Percentiles rank a stretch among this genome's conserved stretches.
These are phyloP conservation scores for Thymelicus sylvestris DNA, from an alignment of 2,888 invertebrate genomes.

Conservation along the genomic window DNA sequence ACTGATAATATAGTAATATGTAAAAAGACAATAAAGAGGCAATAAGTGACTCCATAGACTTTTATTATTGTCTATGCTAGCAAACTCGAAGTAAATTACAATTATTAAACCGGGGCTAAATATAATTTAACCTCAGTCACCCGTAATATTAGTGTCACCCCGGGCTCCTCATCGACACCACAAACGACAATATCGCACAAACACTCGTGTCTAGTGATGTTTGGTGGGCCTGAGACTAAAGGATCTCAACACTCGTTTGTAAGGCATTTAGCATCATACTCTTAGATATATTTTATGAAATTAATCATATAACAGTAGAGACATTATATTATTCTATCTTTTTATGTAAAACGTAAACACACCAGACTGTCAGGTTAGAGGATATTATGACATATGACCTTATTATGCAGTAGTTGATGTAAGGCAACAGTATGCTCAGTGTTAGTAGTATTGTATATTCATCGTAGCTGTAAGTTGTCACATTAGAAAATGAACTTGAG, in stretches of 20 bases:
- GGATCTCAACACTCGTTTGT: slow-evolving; percentile 29
- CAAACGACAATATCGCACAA: slow-evolving; percentile 9
- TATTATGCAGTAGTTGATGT: background rate
- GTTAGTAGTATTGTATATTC: slow-evolving; percentile 6
- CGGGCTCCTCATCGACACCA: background rate
- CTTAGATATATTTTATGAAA: slow-evolving; percentile 3
- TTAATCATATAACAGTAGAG: slow-evolving; percentile 1
- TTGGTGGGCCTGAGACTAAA: slow-evolving; percentile 27
- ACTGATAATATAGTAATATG: too few species aligned
- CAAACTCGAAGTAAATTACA: too few species aligned
- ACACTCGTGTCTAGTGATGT: background rate
- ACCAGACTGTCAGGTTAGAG: slow-evolving; percentile 1
- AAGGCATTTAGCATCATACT: slow-evolving; percentile 19
- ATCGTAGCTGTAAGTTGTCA: slow-evolving; percentile 13
- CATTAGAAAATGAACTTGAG: slow-evolving; percentile 13
- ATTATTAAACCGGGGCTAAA: too few species aligned
- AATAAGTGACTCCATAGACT: too few species aligned
- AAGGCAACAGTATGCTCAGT: background rate
- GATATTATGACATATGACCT: background rate
- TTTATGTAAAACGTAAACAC: background rate
- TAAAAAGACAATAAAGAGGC: too few species aligned
- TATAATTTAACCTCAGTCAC: too few species aligned
- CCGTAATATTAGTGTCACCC: too few species aligned
- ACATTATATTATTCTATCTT: background rate
- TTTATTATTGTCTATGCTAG: too few species aligned